Conservation (phyloP, 2,797 vertebrate species). For the Fringilla coelebs region DNA sequence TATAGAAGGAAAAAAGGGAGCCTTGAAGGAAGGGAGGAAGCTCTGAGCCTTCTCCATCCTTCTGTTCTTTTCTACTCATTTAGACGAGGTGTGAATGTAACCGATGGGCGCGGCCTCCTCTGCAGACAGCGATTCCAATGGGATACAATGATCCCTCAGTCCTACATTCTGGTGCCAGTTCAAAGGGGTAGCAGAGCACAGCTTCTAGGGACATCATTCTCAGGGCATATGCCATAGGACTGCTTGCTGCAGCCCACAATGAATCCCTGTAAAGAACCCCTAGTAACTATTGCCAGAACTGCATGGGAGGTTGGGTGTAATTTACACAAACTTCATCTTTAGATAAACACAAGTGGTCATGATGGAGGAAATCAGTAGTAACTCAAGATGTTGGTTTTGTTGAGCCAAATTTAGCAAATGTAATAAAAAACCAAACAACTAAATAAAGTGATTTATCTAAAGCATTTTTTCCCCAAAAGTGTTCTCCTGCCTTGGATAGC, state of each 20-base stretch:
- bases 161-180: not conserved
- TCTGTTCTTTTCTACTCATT: conserved; percentile 13
- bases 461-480: not conserved
- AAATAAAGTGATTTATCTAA: not conserved
- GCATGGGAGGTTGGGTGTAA: not conserved
- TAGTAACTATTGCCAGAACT: not conserved
- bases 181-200: not conserved
- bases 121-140: not conserved
- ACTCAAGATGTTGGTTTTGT: not conserved
- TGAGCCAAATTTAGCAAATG: not conserved
- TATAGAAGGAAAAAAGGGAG: conserved; percentile 1
- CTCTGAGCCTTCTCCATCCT: conserved; percentile 12
- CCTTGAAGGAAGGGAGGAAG: conserved; percentile 26
- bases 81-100: conserved; percentile 9
- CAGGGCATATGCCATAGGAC: not conserved
- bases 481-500: not conserved
- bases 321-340: not conserved
- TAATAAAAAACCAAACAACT: not conserved
- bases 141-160: not conserved
- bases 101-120: not conserved
- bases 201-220: not conserved
- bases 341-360: not conserved
- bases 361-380: not conserved
- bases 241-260: not conserved
- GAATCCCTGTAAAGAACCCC: not conserved